These are phyloP conservation scores for Trachurus trachurus DNA, from an alignment of 2,797 vertebrate genomes.

Conservation along the genomic window DNA sequence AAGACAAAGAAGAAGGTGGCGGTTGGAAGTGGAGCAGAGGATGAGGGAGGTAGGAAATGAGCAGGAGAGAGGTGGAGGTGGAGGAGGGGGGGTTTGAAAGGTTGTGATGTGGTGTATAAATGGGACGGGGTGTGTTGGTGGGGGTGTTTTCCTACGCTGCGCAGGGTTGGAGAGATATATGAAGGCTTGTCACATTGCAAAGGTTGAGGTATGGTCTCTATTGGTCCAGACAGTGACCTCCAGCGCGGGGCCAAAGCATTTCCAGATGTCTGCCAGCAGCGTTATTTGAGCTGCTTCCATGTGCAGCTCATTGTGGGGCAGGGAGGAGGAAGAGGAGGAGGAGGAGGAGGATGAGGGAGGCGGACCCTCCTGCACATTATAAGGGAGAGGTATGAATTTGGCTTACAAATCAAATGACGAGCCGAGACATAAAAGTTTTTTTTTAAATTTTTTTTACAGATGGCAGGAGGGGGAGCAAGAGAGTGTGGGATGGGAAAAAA, in stretches of 20 bases:
- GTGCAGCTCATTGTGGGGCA: slow-evolving; percentile 24
- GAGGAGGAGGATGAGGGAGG: neutral
- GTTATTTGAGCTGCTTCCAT: slow-evolving; percentile 61
- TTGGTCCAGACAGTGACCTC: slow-evolving; percentile 83
- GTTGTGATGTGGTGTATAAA: slow-evolving; percentile 18
- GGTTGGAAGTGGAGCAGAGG: slow-evolving; percentile 3
- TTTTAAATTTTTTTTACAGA: slow-evolving; percentile 57
- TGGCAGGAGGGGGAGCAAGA: slow-evolving; percentile 47
- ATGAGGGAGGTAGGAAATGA: slow-evolving; percentile 33
- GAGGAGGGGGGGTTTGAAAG: neutral
- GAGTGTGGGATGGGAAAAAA: slow-evolving; percentile 22
- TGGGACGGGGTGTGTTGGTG: neutral
- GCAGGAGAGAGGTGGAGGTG: neutral
- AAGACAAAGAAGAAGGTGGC: neutral
- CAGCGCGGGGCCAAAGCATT: slow-evolving; percentile 72
- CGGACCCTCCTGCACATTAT: slow-evolving; percentile 19
- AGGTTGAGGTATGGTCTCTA: slow-evolving; percentile 73
- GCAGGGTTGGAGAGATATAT: slow-evolving; percentile 69
- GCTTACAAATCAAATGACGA: slow-evolving; percentile 71
- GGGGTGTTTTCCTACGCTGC: slow-evolving; percentile 61
- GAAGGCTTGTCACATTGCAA: slow-evolving; percentile 76
- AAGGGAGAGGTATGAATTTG: slow-evolving; percentile 52
- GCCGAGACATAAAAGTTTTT: slow-evolving; percentile 59
- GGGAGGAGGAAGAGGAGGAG: neutral
- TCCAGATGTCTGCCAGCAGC: slow-evolving; percentile 84